Percentiles rank a stretch among this genome's conserved stretches.
Conservation (phyloP, 2,888 invertebrate genomes). For the Colletes collaris region DNA sequence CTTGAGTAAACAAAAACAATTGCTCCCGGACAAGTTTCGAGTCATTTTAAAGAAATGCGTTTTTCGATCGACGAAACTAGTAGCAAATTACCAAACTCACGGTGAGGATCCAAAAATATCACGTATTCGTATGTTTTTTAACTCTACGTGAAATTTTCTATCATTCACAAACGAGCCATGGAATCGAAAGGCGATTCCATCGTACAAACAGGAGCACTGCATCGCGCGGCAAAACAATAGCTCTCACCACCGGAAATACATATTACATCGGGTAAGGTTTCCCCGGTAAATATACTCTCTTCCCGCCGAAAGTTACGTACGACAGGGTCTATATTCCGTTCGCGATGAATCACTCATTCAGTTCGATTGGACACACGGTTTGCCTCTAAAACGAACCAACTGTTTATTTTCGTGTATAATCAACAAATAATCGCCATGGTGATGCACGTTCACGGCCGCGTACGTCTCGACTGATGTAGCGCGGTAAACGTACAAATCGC, state of each 20-base stretch:
- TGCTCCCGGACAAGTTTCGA: too few relatives aligned
- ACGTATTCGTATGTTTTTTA: neutral
- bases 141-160: neutral
- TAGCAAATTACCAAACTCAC: too few relatives aligned
- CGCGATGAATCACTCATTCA: slow-evolving; percentile 59
- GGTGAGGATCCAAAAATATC: too few relatives aligned
- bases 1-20: too few relatives aligned
- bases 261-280: slow-evolving; percentile 43
- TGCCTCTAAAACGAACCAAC: slow-evolving; percentile 1
- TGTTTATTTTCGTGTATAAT: slow-evolving; percentile 48
- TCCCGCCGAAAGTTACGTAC: slow-evolving; percentile 66
- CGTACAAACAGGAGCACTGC: slow-evolving; percentile 12
- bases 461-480: slow-evolving; percentile 25
- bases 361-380: slow-evolving; percentile 34
- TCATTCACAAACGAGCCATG: neutral
- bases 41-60: too few relatives aligned
- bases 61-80: too few relatives aligned
- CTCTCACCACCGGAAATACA: slow-evolving; percentile 47
- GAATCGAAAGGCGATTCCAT: neutral
- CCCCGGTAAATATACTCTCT: slow-evolving; percentile 41
- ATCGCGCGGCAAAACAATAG: slow-evolving; percentile 49
- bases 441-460: slow-evolving; percentile 22
- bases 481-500: slow-evolving; percentile 51
- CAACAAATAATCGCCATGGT: slow-evolving; percentile 45
- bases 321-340: slow-evolving; percentile 18